Conservation (phyloP, 2,113 vertebrate genomes). For the Spermophilus dauricus region DNA sequence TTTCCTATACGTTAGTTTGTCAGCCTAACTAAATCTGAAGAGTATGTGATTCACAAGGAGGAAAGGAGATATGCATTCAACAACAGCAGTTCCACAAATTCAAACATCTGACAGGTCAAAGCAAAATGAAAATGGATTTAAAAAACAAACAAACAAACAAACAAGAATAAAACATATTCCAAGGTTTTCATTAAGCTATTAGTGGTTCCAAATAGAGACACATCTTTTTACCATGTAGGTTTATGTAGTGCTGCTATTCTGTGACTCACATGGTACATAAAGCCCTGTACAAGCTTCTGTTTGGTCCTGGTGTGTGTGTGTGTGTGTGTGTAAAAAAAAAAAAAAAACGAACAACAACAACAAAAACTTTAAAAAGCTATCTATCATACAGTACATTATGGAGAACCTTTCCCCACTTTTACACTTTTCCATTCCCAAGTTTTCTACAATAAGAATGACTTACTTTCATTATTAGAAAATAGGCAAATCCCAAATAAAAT, state of each 20-base stretch:
- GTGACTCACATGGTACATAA: neutral
- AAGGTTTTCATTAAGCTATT: conserved; percentile 5
- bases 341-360: neutral
- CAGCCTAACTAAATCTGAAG: neutral
- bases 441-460: conserved; percentile 28
- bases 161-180: neutral
- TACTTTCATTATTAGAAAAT: neutral
- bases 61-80: neutral
- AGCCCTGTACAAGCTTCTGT: too few species aligned
- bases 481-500: neutral
- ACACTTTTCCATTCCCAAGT: neutral
- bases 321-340: too few species aligned
- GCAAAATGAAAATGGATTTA: neutral
- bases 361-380: neutral
- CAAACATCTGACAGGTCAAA: neutral
- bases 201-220: neutral
- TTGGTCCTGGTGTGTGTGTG: too few species aligned
- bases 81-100: neutral
- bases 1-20: conserved; percentile 1
- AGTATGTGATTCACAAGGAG: neutral
- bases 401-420: neutral
- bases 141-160: neutral
- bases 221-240: neutral
- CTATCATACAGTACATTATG: neutral
- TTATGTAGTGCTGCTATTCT: neutral